Conservation (phyloP, 1,140 invertebrate genomes). For the Myzus persicae region DNA sequence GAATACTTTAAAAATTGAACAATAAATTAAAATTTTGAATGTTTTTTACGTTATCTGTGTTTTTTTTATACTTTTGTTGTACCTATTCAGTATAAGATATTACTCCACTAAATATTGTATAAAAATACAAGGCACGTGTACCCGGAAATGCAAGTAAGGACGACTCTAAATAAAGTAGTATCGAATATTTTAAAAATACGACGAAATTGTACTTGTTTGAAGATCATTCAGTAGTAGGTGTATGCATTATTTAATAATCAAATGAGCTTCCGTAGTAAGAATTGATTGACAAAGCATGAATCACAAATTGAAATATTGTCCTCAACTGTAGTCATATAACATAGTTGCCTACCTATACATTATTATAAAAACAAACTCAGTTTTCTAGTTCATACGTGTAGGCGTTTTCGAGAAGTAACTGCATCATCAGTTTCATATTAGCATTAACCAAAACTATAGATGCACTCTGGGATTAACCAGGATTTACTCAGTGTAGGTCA, state of each 20-base stretch:
- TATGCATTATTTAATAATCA: neutral
- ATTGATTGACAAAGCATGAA: neutral
- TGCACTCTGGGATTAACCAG: neutral
- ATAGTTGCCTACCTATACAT: neutral
- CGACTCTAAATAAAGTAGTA: neutral
- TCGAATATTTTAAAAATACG: neutral
- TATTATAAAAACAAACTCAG: neutral
- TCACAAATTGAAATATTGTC: neutral
- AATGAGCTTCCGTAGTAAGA: neutral
- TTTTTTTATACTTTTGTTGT: neutral
- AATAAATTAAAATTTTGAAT: neutral
- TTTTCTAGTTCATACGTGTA: neutral
- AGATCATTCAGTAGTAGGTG: neutral
- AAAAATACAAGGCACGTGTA: neutral
- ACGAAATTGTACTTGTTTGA: neutral
- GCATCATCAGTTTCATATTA: neutral
- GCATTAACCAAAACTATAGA: neutral
- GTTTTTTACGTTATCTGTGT: conserved; percentile 1
- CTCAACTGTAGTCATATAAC: neutral
- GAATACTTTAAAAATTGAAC: neutral
- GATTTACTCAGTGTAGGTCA: neutral
- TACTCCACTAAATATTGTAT: neutral
- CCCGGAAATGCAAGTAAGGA: neutral
- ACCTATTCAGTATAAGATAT: neutral
- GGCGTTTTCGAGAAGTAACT: neutral